Evolutionary conservation across 1,140 invertebrate genomes (phyloP).

Genomic region (Chironomus tepperi): DNA sequence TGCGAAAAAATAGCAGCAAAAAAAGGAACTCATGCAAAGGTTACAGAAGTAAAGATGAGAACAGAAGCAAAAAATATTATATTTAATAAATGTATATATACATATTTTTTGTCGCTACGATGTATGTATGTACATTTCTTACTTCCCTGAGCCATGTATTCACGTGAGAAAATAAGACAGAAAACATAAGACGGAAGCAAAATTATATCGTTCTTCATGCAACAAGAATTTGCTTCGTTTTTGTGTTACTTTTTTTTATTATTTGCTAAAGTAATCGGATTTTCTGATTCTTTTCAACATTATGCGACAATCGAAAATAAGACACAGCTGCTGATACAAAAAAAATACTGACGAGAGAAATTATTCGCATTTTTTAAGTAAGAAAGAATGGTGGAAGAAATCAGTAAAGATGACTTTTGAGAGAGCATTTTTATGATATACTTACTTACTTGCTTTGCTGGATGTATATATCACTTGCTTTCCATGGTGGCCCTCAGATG

Average conservation of each 20-base stretch:
- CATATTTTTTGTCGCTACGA: constrained; percentile 6
- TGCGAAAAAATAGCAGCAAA: too few relatives aligned
- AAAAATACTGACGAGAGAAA: background rate
- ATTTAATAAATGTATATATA: constrained; percentile 15
- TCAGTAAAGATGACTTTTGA: too few relatives aligned
- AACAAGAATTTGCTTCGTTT: background rate
- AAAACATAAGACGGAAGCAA: background rate
- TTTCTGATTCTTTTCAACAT: background rate
- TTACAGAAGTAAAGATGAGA: background rate
- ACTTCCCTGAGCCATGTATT: background rate
- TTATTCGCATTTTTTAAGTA: background rate
- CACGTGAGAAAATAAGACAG: background rate
- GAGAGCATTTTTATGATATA: too few relatives aligned
- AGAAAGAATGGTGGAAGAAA: too few relatives aligned
- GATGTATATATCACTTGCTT: too few relatives aligned
- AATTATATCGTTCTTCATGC: background rate
- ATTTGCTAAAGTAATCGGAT: constrained; percentile 13
- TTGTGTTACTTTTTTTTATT: constrained; percentile 5
- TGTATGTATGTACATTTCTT: background rate
- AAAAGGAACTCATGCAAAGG: too few relatives aligned
- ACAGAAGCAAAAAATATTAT: background rate
- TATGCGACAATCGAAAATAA: constrained; percentile 5
- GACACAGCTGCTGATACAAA: constrained; percentile 10
- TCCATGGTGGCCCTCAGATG: too few relatives aligned
- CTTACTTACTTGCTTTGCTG: too few relatives aligned